Base-by-base conservation (phyloP, 2,797 vertebrate species). In the Enteromius argenteus region DNA sequence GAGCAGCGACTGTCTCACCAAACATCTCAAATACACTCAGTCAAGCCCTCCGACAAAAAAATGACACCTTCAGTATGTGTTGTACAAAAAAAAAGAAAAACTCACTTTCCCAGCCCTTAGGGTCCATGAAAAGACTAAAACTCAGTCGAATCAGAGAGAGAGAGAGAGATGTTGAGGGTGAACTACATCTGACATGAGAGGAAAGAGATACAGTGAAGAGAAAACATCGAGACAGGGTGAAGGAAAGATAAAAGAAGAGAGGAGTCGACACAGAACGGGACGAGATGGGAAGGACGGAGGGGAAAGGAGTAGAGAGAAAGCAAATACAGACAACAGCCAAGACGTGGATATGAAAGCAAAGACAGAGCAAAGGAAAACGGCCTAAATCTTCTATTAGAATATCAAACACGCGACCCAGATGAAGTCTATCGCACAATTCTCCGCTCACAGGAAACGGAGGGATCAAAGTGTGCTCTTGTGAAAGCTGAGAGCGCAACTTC, bases 101-200 rank as follows among this genome's bases (percentile, higher is more conserved):
- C 56, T 51, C 42, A 76, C 21, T 27, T 23, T 19, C 14, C 6
- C 21, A 68, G 46, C 32, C 78, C 53, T 39, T 6, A 58, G 30
- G 19, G 51, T 58, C 17, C 51, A 32, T 23, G 53, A 60, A 30
- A 14, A 56, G 46, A 69, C 3, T 19, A 6, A 27, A 68, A 68
- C 64, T 69, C 51, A 15, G 23, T 74, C 11, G 30, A 72, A 75
- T n/a, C 44, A 9, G 37, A 51, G 27, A 84, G 46, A 91, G 85
- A 86, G 90, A 49, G 77, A 86, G 92, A 90, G 91, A 92, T 89
- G 49, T 13, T 69, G 85, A 86, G 82, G 84, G 88, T 87, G 85
- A 87, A 89, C 87, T 90, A 90, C 89, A 89, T 90, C 91, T 90
- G 89, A 89, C 92, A 85, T 85, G 87, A 88, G 88, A 91, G 72